Percentiles rank a stretch among this genome's conserved stretches.
Evolutionary conservation across 2,797 vertebrate genomes (phyloP).

Genomic region (Diglossa cyanea): DNA sequence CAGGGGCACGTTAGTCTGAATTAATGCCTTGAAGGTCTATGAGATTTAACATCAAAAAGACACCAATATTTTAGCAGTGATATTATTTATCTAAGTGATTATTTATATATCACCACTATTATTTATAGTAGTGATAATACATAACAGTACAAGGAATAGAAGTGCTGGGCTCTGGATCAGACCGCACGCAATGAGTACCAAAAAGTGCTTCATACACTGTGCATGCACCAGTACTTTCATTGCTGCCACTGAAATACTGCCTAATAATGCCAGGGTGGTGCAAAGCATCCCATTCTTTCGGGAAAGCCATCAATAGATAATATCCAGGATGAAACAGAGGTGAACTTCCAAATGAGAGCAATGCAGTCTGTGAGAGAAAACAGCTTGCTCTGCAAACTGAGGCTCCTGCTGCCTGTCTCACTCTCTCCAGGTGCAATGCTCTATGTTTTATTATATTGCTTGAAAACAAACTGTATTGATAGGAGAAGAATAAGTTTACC

Average conservation of each 20-base stretch:
- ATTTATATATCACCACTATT: no score
- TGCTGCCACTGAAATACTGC: not conserved
- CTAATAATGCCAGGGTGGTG: not conserved
- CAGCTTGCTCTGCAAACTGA: not conserved
- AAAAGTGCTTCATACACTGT: accelerated
- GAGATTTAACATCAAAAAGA: not conserved
- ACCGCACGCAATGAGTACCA: not conserved
- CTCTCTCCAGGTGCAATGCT: not conserved
- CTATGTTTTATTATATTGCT: not conserved
- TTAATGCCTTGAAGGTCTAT: not conserved
- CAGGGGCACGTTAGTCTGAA: not conserved
- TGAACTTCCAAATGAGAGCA: not conserved
- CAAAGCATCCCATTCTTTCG: not conserved
- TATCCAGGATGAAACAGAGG: not conserved
- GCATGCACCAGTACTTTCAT: not conserved
- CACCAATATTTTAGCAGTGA: not conserved
- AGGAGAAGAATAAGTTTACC: slow-evolving; percentile 85
- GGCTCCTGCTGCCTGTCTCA: not conserved
- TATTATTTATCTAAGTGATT: no score
- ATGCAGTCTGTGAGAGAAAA: not conserved
- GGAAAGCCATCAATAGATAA: not conserved
- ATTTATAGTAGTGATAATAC: no score
- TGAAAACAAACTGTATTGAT: slow-evolving; percentile 80
- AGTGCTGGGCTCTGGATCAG: not conserved
- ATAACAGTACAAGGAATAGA: not conserved